A percentile compares a stretch with the other conserved stretches of the same genome.
phyloP scores from a whole-genome alignment of 1,140 invertebrate species.

The Hermetia illucens region DNA sequence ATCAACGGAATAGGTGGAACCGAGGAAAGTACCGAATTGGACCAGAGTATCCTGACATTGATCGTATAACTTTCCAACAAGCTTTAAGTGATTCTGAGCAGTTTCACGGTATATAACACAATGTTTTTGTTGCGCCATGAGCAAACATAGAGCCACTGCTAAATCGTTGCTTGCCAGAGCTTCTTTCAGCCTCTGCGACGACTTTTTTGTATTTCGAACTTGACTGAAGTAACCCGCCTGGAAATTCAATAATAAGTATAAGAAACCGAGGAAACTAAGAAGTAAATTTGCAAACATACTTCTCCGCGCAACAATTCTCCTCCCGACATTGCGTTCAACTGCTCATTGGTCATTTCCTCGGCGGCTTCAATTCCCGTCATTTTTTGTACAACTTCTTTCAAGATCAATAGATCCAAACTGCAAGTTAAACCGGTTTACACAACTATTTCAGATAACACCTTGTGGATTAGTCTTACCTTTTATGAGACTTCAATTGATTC shows the following conservation, averaged over 20 bases:
- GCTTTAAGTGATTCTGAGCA: slow-evolving; percentile 79
- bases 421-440: too few relatives aligned
- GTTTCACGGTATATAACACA: slow-evolving; percentile 82
- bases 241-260: slow-evolving; percentile 9
- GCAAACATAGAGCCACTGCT: slow-evolving; percentile 79
- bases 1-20: slow-evolving; percentile 81
- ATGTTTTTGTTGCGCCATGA: slow-evolving; percentile 95
- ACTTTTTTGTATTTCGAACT: slow-evolving; percentile 92
- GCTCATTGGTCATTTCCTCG: slow-evolving; percentile 92
- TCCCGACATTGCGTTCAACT: slow-evolving; percentile 90
- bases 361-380: slow-evolving; percentile 97
- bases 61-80: slow-evolving; percentile 67
- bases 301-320: slow-evolving; percentile 90
- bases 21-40: slow-evolving; percentile 94
- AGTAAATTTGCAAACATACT: slow-evolving; percentile 41
- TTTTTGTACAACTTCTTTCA: slow-evolving; percentile 98
- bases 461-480: slow-evolving; percentile 67
- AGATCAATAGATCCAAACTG: slow-evolving; percentile 84
- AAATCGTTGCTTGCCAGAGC: slow-evolving; percentile 77
- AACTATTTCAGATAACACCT: too few relatives aligned
- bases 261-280: slow-evolving; percentile 2
- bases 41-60: slow-evolving; percentile 97
- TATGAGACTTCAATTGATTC: slow-evolving; percentile 91
- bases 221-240: slow-evolving; percentile 92
- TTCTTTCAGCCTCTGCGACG: slow-evolving; percentile 90